These are phyloP conservation scores for Hippocampus comes DNA, from an alignment of 2,113 vertebrate genomes.

Conservation along the genomic window DNA sequence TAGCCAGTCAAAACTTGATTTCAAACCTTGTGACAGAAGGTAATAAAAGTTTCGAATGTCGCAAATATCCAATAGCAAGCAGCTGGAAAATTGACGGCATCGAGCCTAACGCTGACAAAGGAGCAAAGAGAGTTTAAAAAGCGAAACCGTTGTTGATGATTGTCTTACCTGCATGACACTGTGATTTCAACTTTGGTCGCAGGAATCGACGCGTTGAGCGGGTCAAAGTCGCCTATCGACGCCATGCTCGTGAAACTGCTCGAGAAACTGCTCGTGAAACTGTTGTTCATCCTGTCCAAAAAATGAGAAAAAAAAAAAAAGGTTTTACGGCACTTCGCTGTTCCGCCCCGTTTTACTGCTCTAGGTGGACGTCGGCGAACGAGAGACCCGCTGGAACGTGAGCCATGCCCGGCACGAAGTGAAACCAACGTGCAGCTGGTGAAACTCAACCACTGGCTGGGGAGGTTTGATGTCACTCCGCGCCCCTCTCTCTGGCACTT, in stretches of 20 bases:
- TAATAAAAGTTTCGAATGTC: background rate
- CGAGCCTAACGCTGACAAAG: too few species aligned
- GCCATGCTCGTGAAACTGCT: too few species aligned
- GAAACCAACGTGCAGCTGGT: slow-evolving; percentile 42
- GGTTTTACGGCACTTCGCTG: background rate
- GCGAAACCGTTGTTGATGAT: too few species aligned
- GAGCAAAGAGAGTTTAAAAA: too few species aligned
- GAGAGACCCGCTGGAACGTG: slow-evolving; percentile 21
- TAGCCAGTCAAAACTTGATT: background rate
- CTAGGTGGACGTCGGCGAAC: slow-evolving; percentile 15
- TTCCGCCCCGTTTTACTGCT: slow-evolving; percentile 45
- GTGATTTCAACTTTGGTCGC: slow-evolving; percentile 91
- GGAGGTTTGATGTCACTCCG: slow-evolving; percentile 57
- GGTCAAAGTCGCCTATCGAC: slow-evolving; percentile 84
- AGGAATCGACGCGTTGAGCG: slow-evolving; percentile 81
- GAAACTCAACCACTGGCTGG: slow-evolving; percentile 19
- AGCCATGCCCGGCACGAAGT: slow-evolving; percentile 44
- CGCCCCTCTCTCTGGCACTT: slow-evolving; percentile 8
- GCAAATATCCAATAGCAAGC: background rate
- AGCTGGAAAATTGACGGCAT: background rate
- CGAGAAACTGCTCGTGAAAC: too few species aligned
- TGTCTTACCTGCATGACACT: slow-evolving; percentile 87
- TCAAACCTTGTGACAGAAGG: background rate
- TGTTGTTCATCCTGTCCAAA: slow-evolving; percentile 65
- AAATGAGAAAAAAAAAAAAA: background rate